These are phyloP conservation scores for Choloepus hoffmanni DNA, from an alignment of 2,113 vertebrate genomes.

Conservation along the genomic window DNA sequence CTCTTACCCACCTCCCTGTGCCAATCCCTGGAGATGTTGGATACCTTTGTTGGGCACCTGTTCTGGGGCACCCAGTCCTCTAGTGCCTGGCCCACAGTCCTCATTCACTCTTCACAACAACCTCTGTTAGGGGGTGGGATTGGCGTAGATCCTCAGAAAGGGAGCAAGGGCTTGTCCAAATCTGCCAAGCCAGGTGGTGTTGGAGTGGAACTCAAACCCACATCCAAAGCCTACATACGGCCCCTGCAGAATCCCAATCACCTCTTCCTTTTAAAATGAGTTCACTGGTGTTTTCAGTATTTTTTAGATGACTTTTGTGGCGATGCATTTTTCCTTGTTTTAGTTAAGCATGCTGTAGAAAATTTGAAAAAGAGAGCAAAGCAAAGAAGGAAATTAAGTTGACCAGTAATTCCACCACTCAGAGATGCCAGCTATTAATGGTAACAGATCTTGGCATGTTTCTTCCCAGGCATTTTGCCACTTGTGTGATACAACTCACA, in stretches of 20 bases:
- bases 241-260: not conserved
- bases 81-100: not conserved
- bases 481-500: not conserved
- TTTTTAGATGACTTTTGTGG: not conserved
- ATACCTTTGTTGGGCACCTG: not conserved
- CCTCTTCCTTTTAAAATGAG: not conserved
- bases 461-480: not conserved
- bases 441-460: not conserved
- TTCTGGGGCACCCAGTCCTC: not conserved
- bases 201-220: not conserved
- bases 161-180: not conserved
- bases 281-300: not conserved
- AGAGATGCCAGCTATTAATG: not conserved
- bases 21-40: not conserved
- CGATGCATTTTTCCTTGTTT: not conserved
- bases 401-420: no score
- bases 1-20: not conserved
- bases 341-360: not conserved
- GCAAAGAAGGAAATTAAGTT: not conserved
- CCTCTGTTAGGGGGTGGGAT: fast-evolving
- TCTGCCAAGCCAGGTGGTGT: fast-evolving
- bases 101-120: fast-evolving
- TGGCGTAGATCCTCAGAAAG: not conserved
- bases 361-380: not conserved
- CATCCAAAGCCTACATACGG: fast-evolving